Evolutionary conservation across 92 coral and sea anemone species (phyloP).

Genomic region (Palythoa caribaeorum): DNA sequence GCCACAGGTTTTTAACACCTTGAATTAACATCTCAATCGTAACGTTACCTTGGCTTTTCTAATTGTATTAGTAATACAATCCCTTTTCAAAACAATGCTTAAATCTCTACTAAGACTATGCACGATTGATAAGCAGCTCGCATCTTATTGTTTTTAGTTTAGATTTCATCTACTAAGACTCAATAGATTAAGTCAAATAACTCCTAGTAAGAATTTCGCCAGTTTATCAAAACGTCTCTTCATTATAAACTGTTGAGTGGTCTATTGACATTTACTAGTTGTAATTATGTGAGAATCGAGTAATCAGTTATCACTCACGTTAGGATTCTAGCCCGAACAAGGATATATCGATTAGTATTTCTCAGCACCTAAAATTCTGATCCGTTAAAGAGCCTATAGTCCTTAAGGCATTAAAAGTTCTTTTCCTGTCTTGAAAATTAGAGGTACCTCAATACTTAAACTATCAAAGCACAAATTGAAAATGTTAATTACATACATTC

Average conservation of each 20-base stretch:
- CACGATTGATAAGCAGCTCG: no score
- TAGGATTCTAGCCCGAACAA: neutral
- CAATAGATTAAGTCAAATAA: neutral
- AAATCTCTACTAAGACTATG: neutral
- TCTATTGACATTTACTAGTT: neutral
- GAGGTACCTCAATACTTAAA: no score
- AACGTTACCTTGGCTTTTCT: neutral
- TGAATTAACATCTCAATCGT: neutral
- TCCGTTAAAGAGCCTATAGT: neutral
- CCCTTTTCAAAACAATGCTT: neutral
- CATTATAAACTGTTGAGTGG: neutral
- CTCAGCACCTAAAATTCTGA: neutral
- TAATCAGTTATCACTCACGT: neutral
- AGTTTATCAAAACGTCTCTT: neutral
- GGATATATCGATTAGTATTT: neutral
- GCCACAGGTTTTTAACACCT: neutral
- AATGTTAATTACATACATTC: no score
- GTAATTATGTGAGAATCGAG: slow-evolving; percentile 9
- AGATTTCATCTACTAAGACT: neutral
- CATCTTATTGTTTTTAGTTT: neutral
- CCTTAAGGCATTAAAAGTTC: neutral
- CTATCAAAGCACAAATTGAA: no score
- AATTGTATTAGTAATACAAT: neutral
- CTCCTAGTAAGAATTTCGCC: neutral
- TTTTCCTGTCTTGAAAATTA: no score